Evolutionary conservation across 2,797 vertebrate species (phyloP), one percentile per base, ranked within the genome.

Genomic region (Sebastes kiyomatsui): DNA sequence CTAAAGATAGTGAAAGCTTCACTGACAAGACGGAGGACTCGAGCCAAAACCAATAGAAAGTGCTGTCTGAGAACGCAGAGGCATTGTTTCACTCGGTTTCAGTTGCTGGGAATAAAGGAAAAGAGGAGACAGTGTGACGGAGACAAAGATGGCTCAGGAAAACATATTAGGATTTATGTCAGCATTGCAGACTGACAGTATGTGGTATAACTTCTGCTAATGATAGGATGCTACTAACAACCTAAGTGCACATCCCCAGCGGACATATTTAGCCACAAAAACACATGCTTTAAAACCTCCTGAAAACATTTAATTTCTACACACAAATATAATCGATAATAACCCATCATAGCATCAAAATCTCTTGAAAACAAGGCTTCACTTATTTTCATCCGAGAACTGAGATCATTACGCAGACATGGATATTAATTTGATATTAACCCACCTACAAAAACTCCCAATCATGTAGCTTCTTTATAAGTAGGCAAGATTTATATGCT

Each of bases 101-200:
- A 75, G 67, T 76, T 84, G 78, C 83, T 87, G 85, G 79, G 90
- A 90, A 86, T 65, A 84, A 81, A 83, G 80, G 84, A 90, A 91
- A 77, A 87, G 72, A 85, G 78, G 82, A 86, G 87, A 85, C 82
- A 77, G 67, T 46, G 79, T 79, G 84, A 85, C 87, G 85, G 72
- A 83, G 66, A 35, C 6, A 54, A 77, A 69, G 79, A 84, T 65
- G 66, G 80, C 35, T 86, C 78, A 72, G 84, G 82, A 81, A 88
- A 72, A 87, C 72, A 73, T 33, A 59, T 59, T 65, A 67, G 84
- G 75, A 90, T 75, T 64, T 10, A 59, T 46, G 81, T 72, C 86
- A 85, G 62, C 65, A 73, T 66, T 64, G 25, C n/a, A 71, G 56
- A 62, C 27, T 55, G 68, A 76, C 42, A 27, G 20, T 61, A 7